Base-by-base conservation (phyloP, 2,888 invertebrate genomes). In the Unio delphinus region DNA sequence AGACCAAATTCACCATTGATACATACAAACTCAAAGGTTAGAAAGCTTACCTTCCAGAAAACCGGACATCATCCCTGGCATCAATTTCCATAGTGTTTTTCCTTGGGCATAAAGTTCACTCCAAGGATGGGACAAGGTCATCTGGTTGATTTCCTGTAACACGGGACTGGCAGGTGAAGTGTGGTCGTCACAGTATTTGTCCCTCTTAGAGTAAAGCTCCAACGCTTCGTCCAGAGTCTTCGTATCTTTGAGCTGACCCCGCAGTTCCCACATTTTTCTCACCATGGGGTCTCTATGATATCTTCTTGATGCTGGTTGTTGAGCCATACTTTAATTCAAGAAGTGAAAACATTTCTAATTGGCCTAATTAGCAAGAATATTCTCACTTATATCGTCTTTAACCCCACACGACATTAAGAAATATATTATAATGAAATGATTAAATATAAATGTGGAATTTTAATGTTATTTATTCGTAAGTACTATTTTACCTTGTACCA, bases 211-310 rank as follows among this genome's bases (percentile, higher is more conserved):
- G 15, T 45, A 59, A 7, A 65, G 20, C 6, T 45, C 34, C 26
- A 65, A 23, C 28, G 65, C 59, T 54, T 65, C 59, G n/a, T 65
- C 26, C 20, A 65, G 23, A 0, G 58, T 58, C 18, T 30, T 59
- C 45, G 57, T 58, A 34, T 60, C 54, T 26, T 65, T 11, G 18
- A 58, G 54, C 17, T 58, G 23, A 23, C 28, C 59, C 28, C 59
- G 54, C 15, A 65, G 45, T 8, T 30, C 15, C 65, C 20, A 3
- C 23, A 65, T 59, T n/a, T 65, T 34, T 17, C 54, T 30, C 34
- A 59, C 26, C 17, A 28, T 18, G 28, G 65, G 65, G 28, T 65
- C 56, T 23, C 57, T 56, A 55, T 64, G 45, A 15, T 45, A 45
- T 15, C 45, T 45, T 45, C 45, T 45, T 11, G 45, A 45, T 11